A percentile compares a stretch with the other conserved stretches of the same genome.
Conservation (phyloP, 2,797 vertebrate species). For the Leptoclinus maculatus region DNA sequence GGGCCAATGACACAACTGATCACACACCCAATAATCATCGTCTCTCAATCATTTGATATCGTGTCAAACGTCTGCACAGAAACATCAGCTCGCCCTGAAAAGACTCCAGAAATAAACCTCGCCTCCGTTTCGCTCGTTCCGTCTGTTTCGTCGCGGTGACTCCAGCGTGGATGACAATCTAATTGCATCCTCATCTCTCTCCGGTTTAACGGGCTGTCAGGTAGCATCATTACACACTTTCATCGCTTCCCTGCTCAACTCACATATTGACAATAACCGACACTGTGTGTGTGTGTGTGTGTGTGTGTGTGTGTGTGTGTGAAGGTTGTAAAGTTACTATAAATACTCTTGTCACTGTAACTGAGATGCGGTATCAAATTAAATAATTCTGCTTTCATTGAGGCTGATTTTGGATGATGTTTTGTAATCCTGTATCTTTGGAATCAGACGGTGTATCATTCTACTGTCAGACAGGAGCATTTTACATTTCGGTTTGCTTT, state of each 20-base stretch:
- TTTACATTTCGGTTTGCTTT: conserved; percentile 11
- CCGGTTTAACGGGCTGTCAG: conserved; percentile 67
- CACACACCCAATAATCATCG: conserved; percentile 37
- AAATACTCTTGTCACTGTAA: conserved; percentile 48
- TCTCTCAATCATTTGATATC: conserved; percentile 33
- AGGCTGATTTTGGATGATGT: conserved; percentile 15
- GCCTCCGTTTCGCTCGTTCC: conserved; percentile 7
- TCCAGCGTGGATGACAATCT: conserved; percentile 62
- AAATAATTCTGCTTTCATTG: background rate
- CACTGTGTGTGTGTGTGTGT: background rate
- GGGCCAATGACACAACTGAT: conserved; percentile 8
- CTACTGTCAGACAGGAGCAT: conserved; percentile 2
- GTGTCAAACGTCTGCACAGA: conserved; percentile 16
- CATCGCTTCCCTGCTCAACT: conserved; percentile 38
- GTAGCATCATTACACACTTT: conserved; percentile 59
- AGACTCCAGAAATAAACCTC: conserved; percentile 30
- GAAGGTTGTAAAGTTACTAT: conserved; percentile 19
- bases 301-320: background rate
- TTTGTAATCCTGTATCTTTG: conserved; percentile 33
- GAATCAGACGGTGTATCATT: conserved; percentile 17
- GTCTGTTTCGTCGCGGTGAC: conserved; percentile 42
- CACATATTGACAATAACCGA: conserved; percentile 39
- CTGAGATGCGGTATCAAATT: conserved; percentile 23
- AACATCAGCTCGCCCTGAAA: conserved; percentile 33
- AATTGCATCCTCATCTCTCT: conserved; percentile 75